Percentiles rank a stretch among this genome's conserved stretches.
Evolutionary conservation across 2,888 invertebrate species (phyloP).

Genomic region (Mimumesa dahlbomi): DNA sequence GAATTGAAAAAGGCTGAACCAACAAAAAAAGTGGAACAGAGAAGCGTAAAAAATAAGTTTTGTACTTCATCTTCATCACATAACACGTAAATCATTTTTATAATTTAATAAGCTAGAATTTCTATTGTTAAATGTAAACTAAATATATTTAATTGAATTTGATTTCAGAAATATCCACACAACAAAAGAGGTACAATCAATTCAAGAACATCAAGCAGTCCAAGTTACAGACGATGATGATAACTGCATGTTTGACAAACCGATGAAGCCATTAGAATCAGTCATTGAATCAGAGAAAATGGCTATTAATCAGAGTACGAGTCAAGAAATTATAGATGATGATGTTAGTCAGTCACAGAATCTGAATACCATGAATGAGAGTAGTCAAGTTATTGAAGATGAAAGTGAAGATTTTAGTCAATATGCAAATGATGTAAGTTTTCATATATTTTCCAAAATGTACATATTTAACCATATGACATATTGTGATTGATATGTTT

Average conservation of each 20-base stretch:
- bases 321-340: constrained; percentile 54
- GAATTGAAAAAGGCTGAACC: constrained; percentile 81
- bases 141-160: neutral
- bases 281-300: neutral
- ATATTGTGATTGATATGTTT: constrained; percentile 7
- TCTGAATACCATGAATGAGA: too few relatives aligned
- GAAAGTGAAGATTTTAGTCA: constrained; percentile 55
- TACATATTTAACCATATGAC: too few relatives aligned
- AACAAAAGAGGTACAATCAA: neutral
- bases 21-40: constrained; percentile 15
- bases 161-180: neutral
- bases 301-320: constrained; percentile 34
- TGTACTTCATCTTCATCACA: constrained; percentile 18
- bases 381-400: constrained; percentile 53
- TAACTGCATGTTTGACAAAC: constrained; percentile 44
- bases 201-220: neutral
- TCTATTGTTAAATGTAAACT: too few relatives aligned
- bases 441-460: too few relatives aligned
- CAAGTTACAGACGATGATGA: constrained; percentile 15
- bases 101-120: too few relatives aligned
- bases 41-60: constrained; percentile 47
- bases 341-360: too few relatives aligned
- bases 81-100: constrained; percentile 31
- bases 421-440: constrained; percentile 64
- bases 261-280: constrained; percentile 8